Percentiles rank a stretch among this genome's conserved stretches.
Evolutionary conservation across 2,113 vertebrate species (phyloP).

Genomic region (Notothenia rossii): DNA sequence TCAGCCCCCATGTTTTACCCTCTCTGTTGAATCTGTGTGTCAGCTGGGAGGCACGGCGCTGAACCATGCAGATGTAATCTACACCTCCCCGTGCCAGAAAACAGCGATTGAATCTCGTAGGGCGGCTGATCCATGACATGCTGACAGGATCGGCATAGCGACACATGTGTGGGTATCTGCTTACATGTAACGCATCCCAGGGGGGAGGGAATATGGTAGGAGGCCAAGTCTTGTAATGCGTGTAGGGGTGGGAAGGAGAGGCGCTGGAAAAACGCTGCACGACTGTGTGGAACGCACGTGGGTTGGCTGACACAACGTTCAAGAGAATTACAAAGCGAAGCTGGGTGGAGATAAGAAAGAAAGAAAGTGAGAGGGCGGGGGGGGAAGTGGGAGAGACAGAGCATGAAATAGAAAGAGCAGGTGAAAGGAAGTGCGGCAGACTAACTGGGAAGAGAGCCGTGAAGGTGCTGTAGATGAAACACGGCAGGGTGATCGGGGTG

Average conservation of each 20-base stretch:
- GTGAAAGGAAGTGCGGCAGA: neutral
- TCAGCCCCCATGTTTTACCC: neutral
- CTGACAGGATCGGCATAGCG: constrained; percentile 67
- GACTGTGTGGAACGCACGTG: constrained; percentile 3
- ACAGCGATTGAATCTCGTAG: constrained; percentile 55
- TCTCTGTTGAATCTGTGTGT: constrained; percentile 45
- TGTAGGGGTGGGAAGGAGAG: constrained; percentile 24
- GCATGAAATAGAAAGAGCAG: constrained; percentile 24
- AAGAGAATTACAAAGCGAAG: constrained; percentile 4
- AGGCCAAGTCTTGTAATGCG: constrained; percentile 33
- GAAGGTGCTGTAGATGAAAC: constrained; percentile 16
- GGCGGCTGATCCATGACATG: constrained; percentile 66
- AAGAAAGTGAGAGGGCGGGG: neutral
- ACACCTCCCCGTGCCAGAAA: constrained; percentile 68
- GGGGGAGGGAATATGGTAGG: neutral
- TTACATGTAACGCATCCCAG: constrained; percentile 67
- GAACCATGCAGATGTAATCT: constrained; percentile 74
- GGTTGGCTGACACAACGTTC: constrained; percentile 2
- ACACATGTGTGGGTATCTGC: constrained; percentile 75
- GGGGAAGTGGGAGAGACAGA: neutral
- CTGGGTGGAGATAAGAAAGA: constrained; percentile 14
- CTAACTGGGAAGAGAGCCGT: neutral
- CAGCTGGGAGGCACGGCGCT: constrained; percentile 52
- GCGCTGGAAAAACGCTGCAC: constrained; percentile 3
- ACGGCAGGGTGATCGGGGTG: constrained; percentile 22